phyloP scores from a whole-genome alignment of 37 sponge, comb jelly and placozoan genomes.

The Hexactinellida sp. region DNA sequence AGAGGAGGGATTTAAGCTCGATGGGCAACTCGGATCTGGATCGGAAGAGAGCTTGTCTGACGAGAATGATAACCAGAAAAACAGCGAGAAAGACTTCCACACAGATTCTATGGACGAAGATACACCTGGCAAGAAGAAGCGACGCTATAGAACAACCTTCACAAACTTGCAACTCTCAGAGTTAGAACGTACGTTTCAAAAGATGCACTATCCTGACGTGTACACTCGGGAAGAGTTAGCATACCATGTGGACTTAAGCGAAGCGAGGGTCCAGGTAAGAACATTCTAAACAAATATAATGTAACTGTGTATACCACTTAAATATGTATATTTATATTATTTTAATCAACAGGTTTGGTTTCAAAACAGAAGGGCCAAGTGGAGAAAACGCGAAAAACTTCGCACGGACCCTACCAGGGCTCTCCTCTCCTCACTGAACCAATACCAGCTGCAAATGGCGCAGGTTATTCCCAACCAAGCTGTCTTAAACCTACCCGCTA shows the following conservation, averaged over 20 bases:
- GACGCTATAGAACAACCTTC: slow-evolving; percentile 78
- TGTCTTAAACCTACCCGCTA: not conserved
- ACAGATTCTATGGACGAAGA: not conserved
- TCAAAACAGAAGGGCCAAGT: slow-evolving; percentile 79
- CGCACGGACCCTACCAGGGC: slow-evolving; percentile 4
- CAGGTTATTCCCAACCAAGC: not conserved
- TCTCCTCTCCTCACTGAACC: not conserved
- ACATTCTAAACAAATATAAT: not conserved
- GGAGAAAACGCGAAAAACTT: slow-evolving; percentile 65
- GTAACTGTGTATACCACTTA: not conserved
- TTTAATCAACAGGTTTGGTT: slow-evolving; percentile 66
- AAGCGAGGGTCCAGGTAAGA: slow-evolving; percentile 82
- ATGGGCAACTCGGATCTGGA: not conserved
- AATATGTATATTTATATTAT: not conserved
- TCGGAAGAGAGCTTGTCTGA: not conserved
- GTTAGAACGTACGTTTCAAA: slow-evolving; percentile 69
- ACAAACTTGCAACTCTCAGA: slow-evolving; percentile 67
- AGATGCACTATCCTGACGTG: slow-evolving; percentile 81
- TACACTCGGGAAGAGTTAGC: slow-evolving; percentile 82
- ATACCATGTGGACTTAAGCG: slow-evolving; percentile 57
- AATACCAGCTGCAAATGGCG: not conserved
- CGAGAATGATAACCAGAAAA: not conserved
- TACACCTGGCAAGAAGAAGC: slow-evolving; percentile 36
- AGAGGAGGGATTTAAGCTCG: not conserved
- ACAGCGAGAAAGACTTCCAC: not conserved